Evolutionary conservation across 2,797 vertebrate genomes (phyloP), one percentile per base, ranked within the genome.

Genomic region (Neosilurus hyrtlii): DNA sequence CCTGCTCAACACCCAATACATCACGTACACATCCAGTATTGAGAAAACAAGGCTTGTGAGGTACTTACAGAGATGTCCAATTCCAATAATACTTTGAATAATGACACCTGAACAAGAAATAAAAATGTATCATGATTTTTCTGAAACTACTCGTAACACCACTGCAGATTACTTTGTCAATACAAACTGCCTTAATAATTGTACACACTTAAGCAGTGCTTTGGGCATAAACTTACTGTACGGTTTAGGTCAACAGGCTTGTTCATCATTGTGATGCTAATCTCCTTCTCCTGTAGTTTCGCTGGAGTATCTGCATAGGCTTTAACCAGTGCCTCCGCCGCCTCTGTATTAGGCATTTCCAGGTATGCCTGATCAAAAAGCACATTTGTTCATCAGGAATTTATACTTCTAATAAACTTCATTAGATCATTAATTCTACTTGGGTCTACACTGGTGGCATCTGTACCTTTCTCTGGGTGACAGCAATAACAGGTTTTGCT

Each of bases 281-380:
- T 91, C 85, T 94, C 90, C 59, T 91, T 93, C 68, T 93, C 93
- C 81, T 93, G 90, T 82, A 95, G 74, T 35, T 91, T 94, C 80
- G 92, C 91, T 4, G 95, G 93, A 49, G 93, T 94, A 83, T 93
- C 93, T 57, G 88, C 90, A 86, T 93, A 95, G 84, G 94, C 94
- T n/a, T 95, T 94, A 26, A 96, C 89, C 93, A 96, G 93, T 68
- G 93, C 93, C 5, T 95, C 93, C 9, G 91, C 94, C 37, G 94
- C 91, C 63, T 90, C 93, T 16, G 73, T 88, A 54, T 75, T 91
- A 62, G 89, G 82, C 84, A 96, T 90, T 89, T 95, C 93, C 18
- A 96, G 35, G 43, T 93, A 95, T 0, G 94, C 95, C 95, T 96
- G 87, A 88, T 1, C 52, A n/a, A 51, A 22, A 2, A 75, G 51